Conservation (phyloP, 2,113 vertebrate genomes). For the Platichthys flesus region DNA sequence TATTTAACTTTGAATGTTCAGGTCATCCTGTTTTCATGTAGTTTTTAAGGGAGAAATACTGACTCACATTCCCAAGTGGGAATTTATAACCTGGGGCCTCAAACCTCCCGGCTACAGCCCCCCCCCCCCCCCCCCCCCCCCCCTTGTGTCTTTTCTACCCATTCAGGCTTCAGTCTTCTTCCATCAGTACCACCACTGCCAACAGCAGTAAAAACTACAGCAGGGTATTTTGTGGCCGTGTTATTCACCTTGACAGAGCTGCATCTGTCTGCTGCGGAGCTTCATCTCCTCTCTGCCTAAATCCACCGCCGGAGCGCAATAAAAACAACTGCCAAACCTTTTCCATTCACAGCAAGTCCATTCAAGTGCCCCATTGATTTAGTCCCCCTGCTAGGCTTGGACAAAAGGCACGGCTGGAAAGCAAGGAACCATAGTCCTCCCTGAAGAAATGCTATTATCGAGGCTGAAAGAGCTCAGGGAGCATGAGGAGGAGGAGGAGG, state of each 20-base stretch:
- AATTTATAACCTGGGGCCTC: background rate
- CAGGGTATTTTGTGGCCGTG: background rate
- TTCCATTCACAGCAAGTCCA: conserved; percentile 9
- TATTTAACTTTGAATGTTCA: too few relatives aligned
- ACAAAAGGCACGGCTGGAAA: conserved; percentile 60
- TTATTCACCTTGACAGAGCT: conserved; percentile 5
- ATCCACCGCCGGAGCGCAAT: conserved; percentile 37
- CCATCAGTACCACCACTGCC: background rate
- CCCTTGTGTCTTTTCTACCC: background rate
- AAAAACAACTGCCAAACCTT: conserved; percentile 7
- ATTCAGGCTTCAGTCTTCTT: background rate
- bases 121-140: background rate
- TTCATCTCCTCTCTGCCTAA: conserved; percentile 22
- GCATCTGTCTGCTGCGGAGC: conserved; percentile 28
- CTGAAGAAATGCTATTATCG: conserved; percentile 54
- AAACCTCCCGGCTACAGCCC: background rate
- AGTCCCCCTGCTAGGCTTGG: conserved; percentile 29
- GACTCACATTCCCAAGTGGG: background rate
- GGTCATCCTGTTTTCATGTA: background rate
- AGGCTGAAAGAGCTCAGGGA: conserved; percentile 46
- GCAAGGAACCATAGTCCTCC: conserved; percentile 31
- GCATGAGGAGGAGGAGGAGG: background rate
- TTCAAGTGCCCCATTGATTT: conserved; percentile 63
- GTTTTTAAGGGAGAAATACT: background rate
- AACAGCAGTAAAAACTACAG: conserved; percentile 12